Base-by-base conservation (phyloP, 2,113 vertebrate species). In the Nettapus auritus region DNA sequence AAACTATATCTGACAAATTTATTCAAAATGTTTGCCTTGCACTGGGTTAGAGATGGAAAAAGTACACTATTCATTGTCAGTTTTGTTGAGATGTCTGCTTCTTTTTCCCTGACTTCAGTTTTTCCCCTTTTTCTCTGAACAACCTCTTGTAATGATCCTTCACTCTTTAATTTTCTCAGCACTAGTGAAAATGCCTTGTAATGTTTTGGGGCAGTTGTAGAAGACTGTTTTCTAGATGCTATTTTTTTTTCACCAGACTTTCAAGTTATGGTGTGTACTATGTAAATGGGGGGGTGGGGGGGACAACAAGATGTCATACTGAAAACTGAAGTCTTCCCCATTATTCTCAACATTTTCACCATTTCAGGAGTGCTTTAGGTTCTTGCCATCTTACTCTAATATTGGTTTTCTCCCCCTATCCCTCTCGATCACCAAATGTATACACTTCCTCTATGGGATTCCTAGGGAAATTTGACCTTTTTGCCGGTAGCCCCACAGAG, bases 121-220 rank as follows among this genome's bases (percentile, higher is more conserved):
- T 75, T 94, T 57, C 53, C 33, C 8, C 5, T 33, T 90, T 64
- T 91, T 77, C 44, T 68, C 5, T n/a, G 52, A 55, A 67, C 31
- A n/a, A 11, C 33, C 50, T 7, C 13, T 2, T 23, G 15, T 67
- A 75, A 71, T 67, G 12, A 52, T 34, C 4, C 63, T 48, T 18
- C 68, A 52, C 20, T 44, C 33, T 66, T 70, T 71, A 14, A 31
- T 18, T 52, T 48, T 42, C 6, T 6, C 20, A 82, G 11, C 28
- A 36, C 13, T 62, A 42, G 14, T 23, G 14, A 25, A 69, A 81
- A 38, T 38, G 11, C 6, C 13, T 77, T 68, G 29, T 9, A 33
- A 16, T 44, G 10, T 21, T 7, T 26, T 57, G 26, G 0, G 0
- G 7, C 3, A 4, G 26, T 46, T 83, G 22, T 19, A 34, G 46